Conservation (phyloP, 2,888 invertebrate species). For the Pharmacophagus antenor region DNA sequence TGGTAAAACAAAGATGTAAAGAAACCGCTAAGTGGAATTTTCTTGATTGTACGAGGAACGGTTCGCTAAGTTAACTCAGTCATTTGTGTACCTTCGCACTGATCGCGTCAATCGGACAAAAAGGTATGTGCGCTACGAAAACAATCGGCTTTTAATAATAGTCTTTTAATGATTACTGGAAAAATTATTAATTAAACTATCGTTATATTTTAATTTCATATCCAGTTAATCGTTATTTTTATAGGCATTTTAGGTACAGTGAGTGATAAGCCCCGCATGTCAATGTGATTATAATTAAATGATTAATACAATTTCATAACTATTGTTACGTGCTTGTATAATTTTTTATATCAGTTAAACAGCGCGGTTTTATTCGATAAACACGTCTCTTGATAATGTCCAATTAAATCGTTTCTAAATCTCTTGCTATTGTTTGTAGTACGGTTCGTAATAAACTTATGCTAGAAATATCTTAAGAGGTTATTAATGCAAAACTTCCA, state of each 20-base stretch:
- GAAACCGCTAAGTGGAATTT: constrained; percentile 48
- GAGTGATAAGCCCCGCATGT: constrained; percentile 13
- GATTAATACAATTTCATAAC: neutral
- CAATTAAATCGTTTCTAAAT: neutral
- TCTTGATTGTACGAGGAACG: constrained; percentile 42
- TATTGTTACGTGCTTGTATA: constrained; percentile 19
- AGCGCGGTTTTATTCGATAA: constrained; percentile 11
- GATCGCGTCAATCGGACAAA: constrained; percentile 44
- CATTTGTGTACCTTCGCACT: constrained; percentile 49
- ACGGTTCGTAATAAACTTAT: neutral
- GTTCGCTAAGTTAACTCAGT: constrained; percentile 44
- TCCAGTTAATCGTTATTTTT: constrained; percentile 16
- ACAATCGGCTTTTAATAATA: constrained; percentile 49
- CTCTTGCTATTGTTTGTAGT: neutral
- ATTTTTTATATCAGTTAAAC: constrained; percentile 12
- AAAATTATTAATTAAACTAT: constrained; percentile 28
- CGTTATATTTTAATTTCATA: constrained; percentile 19
- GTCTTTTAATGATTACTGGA: constrained; percentile 49
- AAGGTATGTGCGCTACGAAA: constrained; percentile 52
- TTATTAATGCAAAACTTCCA: neutral
- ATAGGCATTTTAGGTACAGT: constrained; percentile 4
- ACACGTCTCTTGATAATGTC: constrained; percentile 12
- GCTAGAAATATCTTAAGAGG: neutral
- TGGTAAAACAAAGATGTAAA: constrained; percentile 46
- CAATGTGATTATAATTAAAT: constrained; percentile 22